Conservation (phyloP, 92 coral and sea anemone genomes). For the Paragorgia papillata region DNA sequence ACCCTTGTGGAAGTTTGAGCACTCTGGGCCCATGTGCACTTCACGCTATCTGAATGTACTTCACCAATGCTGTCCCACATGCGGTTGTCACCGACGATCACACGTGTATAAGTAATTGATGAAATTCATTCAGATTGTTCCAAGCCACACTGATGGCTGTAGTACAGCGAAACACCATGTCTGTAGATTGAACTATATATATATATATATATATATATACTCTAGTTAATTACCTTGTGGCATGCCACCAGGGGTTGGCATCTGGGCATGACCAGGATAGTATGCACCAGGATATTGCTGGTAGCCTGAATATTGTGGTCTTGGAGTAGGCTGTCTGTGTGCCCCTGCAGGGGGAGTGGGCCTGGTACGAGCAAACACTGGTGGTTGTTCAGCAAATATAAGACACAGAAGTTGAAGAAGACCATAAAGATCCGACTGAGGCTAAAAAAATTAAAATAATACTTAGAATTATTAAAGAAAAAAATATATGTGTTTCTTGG, state of each 20-base stretch:
- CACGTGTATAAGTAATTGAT: no score
- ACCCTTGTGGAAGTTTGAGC: no score
- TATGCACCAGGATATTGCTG: slow-evolving; percentile 57
- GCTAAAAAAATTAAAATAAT: slow-evolving; percentile 56
- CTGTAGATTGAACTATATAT: no score
- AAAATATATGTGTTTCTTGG: not conserved
- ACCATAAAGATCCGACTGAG: slow-evolving; percentile 81
- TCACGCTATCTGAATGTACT: no score
- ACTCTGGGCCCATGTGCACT: no score
- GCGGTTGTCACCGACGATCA: no score
- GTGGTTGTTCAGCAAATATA: slow-evolving; percentile 85
- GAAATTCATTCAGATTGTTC: no score
- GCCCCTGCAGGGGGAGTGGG: slow-evolving; percentile 47
- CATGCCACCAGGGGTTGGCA: slow-evolving; percentile 68
- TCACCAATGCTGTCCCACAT: no score
- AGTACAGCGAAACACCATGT: no score
- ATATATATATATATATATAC: no score
- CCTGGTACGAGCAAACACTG: slow-evolving; percentile 70
- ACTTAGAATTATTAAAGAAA: not conserved
- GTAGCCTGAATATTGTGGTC: slow-evolving; percentile 53
- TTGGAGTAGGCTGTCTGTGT: slow-evolving; percentile 47
- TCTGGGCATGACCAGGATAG: slow-evolving; percentile 67
- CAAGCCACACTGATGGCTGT: no score
- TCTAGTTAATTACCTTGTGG: no score
- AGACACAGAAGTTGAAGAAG: slow-evolving; percentile 80